phyloP scores from a whole-genome alignment of 2,888 invertebrate genomes.

The Ecliptopera silaceata region DNA sequence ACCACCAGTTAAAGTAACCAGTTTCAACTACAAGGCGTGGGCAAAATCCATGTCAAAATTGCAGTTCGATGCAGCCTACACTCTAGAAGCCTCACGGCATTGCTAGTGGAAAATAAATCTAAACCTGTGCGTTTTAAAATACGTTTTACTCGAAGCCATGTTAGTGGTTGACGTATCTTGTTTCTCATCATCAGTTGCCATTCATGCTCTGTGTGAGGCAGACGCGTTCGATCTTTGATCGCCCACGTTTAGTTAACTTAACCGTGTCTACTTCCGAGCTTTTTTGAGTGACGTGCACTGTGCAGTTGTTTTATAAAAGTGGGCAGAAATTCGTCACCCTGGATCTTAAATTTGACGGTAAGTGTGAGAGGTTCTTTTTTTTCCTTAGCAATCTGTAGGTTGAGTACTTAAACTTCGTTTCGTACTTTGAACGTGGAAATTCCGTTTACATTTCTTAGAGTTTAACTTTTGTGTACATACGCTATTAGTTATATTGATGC shows the following conservation, averaged over 20 bases:
- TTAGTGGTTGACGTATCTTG: conserved; percentile 48
- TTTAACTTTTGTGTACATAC: background rate
- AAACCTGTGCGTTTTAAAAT: conserved; percentile 41
- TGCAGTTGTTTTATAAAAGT: conserved; percentile 40
- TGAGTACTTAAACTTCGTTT: background rate
- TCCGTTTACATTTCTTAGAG: conserved; percentile 1
- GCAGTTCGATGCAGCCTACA: conserved; percentile 32
- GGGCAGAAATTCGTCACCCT: conserved; percentile 54
- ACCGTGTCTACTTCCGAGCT: conserved; percentile 56
- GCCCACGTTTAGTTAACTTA: conserved; percentile 39
- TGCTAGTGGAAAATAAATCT: conserved; percentile 24
- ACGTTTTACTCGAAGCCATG: conserved; percentile 44
- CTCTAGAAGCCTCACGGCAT: conserved; percentile 18
- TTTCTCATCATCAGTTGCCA: conserved; percentile 61
- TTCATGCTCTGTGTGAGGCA: conserved; percentile 42
- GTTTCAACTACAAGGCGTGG: conserved; percentile 37
- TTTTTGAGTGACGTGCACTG: conserved; percentile 44
- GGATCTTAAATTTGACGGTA: conserved; percentile 71
- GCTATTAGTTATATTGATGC: background rate
- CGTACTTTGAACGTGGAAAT: background rate
- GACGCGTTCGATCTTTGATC: conserved; percentile 42
- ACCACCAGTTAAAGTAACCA: conserved; percentile 3
- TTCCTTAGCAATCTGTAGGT: background rate
- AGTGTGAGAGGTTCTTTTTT: conserved; percentile 22
- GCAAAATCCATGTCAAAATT: conserved; percentile 39